Evolutionary conservation across 2,113 vertebrate genomes (phyloP).

Genomic region (Chauna torquata): DNA sequence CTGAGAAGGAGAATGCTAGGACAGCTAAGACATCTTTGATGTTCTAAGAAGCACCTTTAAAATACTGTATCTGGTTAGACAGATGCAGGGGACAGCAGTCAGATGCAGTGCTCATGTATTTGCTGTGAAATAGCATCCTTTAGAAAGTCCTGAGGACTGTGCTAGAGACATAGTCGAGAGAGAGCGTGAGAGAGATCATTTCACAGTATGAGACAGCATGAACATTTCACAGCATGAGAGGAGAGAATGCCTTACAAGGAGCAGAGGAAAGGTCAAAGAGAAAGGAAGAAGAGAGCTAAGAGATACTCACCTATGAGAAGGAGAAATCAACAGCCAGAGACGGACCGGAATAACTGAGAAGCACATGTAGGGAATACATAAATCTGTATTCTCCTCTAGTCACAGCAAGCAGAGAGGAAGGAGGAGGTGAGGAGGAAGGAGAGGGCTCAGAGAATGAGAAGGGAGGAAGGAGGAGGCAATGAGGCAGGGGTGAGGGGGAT

Average conservation of each 20-base stretch:
- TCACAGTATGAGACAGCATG: constrained; percentile 22
- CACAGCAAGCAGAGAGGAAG: constrained; percentile 4
- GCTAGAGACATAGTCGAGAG: not conserved
- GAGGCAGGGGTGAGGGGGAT: not conserved
- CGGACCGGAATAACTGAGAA: not conserved
- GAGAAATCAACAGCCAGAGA: constrained; percentile 39
- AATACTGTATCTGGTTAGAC: not conserved
- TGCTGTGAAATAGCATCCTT: constrained; percentile 24
- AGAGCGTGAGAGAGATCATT: constrained; percentile 9
- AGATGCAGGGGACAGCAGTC: not conserved
- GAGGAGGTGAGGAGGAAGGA: constrained; percentile 20
- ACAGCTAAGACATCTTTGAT: not conserved
- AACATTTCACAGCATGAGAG: constrained; percentile 24
- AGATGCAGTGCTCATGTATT: not conserved
- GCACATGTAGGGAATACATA: not conserved
- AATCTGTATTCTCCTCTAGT: constrained; percentile 21
- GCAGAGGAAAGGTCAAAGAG: constrained; percentile 35
- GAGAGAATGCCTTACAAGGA: constrained; percentile 14
- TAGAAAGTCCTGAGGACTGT: not conserved
- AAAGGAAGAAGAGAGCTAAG: constrained; percentile 14
- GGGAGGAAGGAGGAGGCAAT: constrained; percentile 6
- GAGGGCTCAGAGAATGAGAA: not conserved
- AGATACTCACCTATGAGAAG: constrained; percentile 12
- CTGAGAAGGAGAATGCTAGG: not conserved
- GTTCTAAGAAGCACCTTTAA: not conserved